These are phyloP conservation scores for Octomys mimax DNA, from an alignment of 2,797 vertebrate species.

Conservation along the genomic window DNA sequence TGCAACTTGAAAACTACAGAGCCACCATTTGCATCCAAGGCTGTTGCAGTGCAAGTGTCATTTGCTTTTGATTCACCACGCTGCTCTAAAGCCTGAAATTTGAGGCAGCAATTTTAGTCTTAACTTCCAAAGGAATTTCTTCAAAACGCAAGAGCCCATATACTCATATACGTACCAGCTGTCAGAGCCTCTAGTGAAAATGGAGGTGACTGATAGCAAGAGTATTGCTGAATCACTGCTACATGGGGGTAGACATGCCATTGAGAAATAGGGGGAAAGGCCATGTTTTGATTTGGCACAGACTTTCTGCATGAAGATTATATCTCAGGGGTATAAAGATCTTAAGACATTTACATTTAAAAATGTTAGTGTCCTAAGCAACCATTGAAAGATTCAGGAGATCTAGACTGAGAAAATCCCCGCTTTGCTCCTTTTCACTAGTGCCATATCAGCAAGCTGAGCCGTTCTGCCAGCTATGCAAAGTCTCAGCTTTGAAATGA, in stretches of 20 bases:
- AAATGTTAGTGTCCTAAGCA: slow-evolving; percentile 43
- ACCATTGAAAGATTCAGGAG: slow-evolving; percentile 39
- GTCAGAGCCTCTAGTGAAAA: background rate
- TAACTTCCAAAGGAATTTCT: background rate
- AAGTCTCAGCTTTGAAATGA: slow-evolving; percentile 40
- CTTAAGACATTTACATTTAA: background rate
- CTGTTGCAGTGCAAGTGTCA: background rate
- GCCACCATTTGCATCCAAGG: background rate
- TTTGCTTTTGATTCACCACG: background rate
- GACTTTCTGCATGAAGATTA: background rate
- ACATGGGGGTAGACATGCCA: background rate
- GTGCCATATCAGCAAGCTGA: background rate
- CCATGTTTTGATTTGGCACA: slow-evolving; percentile 40
- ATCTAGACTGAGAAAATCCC: slow-evolving; percentile 23
- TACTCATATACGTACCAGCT: background rate
- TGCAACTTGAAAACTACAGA: background rate
- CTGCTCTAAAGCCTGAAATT: background rate
- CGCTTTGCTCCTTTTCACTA: background rate
- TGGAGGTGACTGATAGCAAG: background rate
- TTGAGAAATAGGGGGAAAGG: slow-evolving; percentile 26
- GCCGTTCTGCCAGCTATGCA: background rate
- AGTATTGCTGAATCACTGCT: slow-evolving; percentile 39
- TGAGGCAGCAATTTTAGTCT: background rate
- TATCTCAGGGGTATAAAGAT: slow-evolving; percentile 20
- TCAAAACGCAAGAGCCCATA: background rate